Percentiles rank a stretch among this genome's conserved stretches.
phyloP scores from a whole-genome alignment of 2,888 invertebrate genomes.

The Athripsodes cinereus region DNA sequence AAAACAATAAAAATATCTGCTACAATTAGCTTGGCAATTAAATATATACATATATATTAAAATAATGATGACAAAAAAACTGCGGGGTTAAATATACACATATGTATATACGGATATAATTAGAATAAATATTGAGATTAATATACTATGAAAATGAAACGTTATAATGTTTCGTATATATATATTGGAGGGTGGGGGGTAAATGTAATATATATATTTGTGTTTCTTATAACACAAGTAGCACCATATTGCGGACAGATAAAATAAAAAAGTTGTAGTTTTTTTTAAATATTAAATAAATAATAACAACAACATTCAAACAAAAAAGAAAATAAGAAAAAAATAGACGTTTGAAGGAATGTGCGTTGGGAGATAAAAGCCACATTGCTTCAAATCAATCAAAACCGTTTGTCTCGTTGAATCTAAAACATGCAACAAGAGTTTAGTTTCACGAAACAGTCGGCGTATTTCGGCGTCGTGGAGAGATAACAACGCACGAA shows the following conservation, averaged over 20 bases:
- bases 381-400: not conserved
- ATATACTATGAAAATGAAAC: no score
- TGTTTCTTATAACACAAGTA: constrained; percentile 5
- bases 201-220: no score
- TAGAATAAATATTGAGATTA: no score
- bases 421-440: no score
- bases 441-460: not conserved
- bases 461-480: not conserved
- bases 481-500: not conserved
- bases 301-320: not conserved
- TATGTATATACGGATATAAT: no score
- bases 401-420: not conserved
- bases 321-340: constrained; percentile 11
- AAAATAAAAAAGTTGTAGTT: constrained; percentile 13
- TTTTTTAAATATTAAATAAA: not conserved
- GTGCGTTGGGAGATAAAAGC: not conserved
- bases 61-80: no score
- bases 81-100: no score
- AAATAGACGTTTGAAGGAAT: not conserved
- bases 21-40: no score
- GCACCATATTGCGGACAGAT: constrained; percentile 28
- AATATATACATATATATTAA: no score
- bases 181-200: no score
- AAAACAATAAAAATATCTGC: no score
- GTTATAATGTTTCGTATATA: no score